Evolutionary conservation across 2,113 vertebrate genomes (phyloP).

Genomic region (Xerus inauris): DNA sequence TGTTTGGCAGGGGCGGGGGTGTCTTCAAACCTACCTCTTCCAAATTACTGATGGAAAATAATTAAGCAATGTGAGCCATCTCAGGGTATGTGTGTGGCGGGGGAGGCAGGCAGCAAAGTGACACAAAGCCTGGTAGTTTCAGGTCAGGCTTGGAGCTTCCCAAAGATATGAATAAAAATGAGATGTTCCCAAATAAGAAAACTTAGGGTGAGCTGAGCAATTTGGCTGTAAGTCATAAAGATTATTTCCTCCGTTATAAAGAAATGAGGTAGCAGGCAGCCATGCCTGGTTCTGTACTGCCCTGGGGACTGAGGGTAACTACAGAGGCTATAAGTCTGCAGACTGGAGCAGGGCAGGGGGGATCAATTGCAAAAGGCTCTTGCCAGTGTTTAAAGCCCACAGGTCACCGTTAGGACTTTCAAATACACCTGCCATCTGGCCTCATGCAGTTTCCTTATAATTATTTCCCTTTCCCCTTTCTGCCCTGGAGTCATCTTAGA

Average conservation of each 20-base stretch:
- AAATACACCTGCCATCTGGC: slow-evolving; percentile 74
- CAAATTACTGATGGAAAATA: slow-evolving; percentile 45
- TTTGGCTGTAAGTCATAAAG: slow-evolving; percentile 34
- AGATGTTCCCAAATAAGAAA: slow-evolving; percentile 41
- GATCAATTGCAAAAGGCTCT: not conserved
- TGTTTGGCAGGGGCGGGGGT: slow-evolving; percentile 30
- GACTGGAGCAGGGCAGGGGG: not conserved
- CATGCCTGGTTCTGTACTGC: not conserved
- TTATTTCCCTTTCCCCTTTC: slow-evolving; percentile 52
- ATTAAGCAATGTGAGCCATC: slow-evolving; percentile 52
- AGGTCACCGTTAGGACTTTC: slow-evolving; percentile 51
- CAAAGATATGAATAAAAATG: not conserved
- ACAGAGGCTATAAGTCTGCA: not conserved
- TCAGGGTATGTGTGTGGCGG: not conserved
- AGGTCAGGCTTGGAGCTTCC: not conserved
- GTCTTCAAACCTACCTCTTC: slow-evolving; percentile 63
- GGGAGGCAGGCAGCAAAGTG: not conserved
- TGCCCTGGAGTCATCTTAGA: slow-evolving; percentile 64
- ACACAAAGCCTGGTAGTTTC: not conserved
- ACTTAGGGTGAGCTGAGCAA: not conserved
- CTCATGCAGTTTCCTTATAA: slow-evolving; percentile 50
- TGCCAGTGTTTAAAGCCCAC: not conserved
- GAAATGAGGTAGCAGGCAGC: slow-evolving; percentile 43
- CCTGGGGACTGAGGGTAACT: not conserved
- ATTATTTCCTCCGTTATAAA: slow-evolving; percentile 28